These are phyloP conservation scores for Hipparchia semele DNA, from an alignment of 2,888 invertebrate genomes.

Conservation along the genomic window DNA sequence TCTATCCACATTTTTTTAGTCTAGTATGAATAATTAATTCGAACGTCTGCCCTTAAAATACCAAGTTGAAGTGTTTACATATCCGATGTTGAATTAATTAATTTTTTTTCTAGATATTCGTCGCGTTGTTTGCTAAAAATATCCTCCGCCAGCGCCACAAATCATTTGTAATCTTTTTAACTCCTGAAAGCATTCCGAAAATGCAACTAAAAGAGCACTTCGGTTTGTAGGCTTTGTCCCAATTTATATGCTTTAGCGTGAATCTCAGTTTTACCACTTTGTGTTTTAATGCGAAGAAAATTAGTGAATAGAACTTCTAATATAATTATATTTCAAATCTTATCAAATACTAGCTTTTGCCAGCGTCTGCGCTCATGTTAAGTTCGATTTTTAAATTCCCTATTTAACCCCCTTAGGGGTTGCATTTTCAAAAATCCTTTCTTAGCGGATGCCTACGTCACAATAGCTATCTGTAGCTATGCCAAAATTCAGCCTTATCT, in stretches of 20 bases:
- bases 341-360: no score
- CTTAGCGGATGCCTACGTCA: no score
- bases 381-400: no score
- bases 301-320: no score
- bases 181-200: conserved; percentile 70
- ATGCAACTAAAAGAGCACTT: conserved; percentile 50
- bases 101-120: conserved; percentile 15
- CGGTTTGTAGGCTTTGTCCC: conserved; percentile 29
- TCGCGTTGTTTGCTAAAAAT: conserved; percentile 43
- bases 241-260: conserved; percentile 18
- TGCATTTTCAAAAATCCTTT: no score
- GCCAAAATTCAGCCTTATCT: no score
- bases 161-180: conserved; percentile 71
- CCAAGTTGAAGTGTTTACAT: background rate
- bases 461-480: background rate
- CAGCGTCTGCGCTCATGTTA: no score
- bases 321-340: no score
- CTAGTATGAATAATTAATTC: background rate
- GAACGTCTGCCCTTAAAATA: background rate
- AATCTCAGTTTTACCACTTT: background rate
- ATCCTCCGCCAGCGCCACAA: conserved; percentile 65
- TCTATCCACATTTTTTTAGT: no score
- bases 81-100: conserved; percentile 9
- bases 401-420: no score
- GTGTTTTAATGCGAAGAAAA: no score